phyloP scores from a whole-genome alignment of 1,140 invertebrate species.

The Apis mellifera region DNA sequence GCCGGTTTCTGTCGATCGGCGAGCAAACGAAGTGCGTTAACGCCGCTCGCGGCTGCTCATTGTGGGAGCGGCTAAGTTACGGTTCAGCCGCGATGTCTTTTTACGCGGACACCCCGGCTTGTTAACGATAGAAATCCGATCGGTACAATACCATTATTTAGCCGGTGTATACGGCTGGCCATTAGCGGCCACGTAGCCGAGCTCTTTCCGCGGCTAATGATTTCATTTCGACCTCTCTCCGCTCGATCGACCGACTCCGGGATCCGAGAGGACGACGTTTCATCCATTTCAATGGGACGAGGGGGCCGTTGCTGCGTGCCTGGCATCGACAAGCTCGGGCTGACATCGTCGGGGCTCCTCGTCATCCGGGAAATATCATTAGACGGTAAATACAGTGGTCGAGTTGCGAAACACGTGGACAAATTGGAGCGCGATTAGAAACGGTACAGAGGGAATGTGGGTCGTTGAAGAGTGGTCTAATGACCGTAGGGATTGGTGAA shows the following conservation, averaged over 20 bases:
- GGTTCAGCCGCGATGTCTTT: slow-evolving; percentile 72
- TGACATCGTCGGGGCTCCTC: slow-evolving; percentile 26
- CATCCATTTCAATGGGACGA: slow-evolving; percentile 55
- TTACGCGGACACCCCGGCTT: slow-evolving; percentile 70
- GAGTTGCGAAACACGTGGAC: slow-evolving; percentile 44
- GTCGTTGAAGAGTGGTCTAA: background rate
- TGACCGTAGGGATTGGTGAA: background rate
- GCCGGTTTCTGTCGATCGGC: slow-evolving; percentile 62
- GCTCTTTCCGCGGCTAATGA: slow-evolving; percentile 72
- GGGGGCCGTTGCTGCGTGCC: slow-evolving; percentile 37
- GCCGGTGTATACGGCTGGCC: slow-evolving; percentile 64
- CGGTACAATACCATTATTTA: slow-evolving; percentile 80
- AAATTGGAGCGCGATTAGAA: slow-evolving; percentile 39
- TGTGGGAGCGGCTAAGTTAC: slow-evolving; percentile 76
- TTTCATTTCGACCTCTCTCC: slow-evolving; percentile 73
- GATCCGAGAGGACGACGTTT: slow-evolving; percentile 38
- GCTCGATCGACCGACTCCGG: background rate
- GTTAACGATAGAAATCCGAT: slow-evolving; percentile 80
- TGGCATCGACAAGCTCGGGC: slow-evolving; percentile 42
- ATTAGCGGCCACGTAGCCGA: slow-evolving; percentile 69
- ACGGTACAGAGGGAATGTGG: slow-evolving; percentile 27
- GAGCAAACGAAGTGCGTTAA: slow-evolving; percentile 75
- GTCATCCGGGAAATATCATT: slow-evolving; percentile 43
- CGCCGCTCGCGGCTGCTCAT: slow-evolving; percentile 60
- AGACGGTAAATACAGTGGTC: slow-evolving; percentile 37